phyloP scores from a whole-genome alignment of 2,113 vertebrate genomes.

The Typhlomys cinereus region DNA sequence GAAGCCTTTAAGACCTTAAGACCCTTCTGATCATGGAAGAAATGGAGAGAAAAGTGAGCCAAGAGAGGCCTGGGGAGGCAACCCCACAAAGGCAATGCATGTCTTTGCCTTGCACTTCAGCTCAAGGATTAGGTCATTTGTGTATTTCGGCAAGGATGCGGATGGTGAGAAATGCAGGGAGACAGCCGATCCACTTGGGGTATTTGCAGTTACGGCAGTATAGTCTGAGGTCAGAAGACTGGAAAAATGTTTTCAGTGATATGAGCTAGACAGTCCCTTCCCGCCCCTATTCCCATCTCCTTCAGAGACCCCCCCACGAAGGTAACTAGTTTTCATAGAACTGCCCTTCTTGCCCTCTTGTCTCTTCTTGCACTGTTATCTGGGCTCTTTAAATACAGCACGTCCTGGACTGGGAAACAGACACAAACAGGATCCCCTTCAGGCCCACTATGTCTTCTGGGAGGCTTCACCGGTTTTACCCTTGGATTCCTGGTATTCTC shows the following conservation, averaged over 20 bases:
- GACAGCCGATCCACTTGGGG: background rate
- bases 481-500: background rate
- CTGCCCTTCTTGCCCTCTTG: background rate
- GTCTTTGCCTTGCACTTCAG: background rate
- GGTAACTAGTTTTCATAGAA: background rate
- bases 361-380: background rate
- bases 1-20: constrained; percentile 34
- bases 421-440: background rate
- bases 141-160: background rate
- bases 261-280: background rate
- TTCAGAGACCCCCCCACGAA: background rate
- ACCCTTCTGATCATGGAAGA: constrained; percentile 30
- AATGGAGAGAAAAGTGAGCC: background rate
- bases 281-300: background rate
- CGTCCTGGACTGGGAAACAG: background rate
- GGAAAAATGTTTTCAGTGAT: background rate
- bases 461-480: background rate
- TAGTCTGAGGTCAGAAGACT: background rate
- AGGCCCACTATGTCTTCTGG: no score
- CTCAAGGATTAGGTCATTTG: background rate
- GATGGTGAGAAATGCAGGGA: constrained; percentile 4
- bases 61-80: background rate
- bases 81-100: background rate
- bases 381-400: background rate
- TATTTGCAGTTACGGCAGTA: constrained; percentile 13